A percentile compares a stretch with the other conserved stretches of the same genome.
Conservation (phyloP, 2,797 vertebrate genomes). For the Rhinella marina region DNA sequence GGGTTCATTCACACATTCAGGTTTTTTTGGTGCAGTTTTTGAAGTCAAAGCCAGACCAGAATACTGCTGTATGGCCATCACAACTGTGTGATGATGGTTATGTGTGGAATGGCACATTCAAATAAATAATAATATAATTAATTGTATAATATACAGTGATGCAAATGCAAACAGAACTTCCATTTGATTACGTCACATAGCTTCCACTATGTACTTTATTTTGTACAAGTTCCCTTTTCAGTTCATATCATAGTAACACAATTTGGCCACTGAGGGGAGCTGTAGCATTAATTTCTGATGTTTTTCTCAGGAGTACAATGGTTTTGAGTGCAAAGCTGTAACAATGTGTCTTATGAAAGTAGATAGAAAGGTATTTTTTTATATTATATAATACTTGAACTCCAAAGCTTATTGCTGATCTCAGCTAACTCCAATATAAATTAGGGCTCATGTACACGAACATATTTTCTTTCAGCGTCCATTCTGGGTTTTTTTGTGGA, state of each 20-base stretch:
- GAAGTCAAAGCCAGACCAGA: no score
- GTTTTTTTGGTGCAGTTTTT: no score
- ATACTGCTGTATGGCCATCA: no score
- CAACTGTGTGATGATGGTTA: no score
- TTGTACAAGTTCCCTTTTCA: not conserved
- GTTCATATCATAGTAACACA: not conserved
- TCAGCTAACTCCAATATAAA: not conserved
- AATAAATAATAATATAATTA: not conserved
- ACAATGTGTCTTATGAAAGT: not conserved
- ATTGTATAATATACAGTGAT: not conserved
- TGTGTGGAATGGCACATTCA: no score
- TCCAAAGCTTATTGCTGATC: not conserved
- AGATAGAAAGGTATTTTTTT: not conserved
- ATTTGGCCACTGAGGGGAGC: constrained; percentile 1
- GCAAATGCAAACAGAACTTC: no score
- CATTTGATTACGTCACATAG: not conserved
- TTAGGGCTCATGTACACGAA: no score
- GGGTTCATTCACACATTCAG: no score
- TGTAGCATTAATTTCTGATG: not conserved
- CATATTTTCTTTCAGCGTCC: no score
- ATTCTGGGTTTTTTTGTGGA: no score
- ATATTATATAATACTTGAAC: no score
- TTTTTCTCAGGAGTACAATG: not conserved
- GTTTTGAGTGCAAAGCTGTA: not conserved
- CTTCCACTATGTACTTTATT: not conserved